These are phyloP conservation scores for Biston betularia DNA, from an alignment of 2,888 invertebrate genomes.

Conservation along the genomic window DNA sequence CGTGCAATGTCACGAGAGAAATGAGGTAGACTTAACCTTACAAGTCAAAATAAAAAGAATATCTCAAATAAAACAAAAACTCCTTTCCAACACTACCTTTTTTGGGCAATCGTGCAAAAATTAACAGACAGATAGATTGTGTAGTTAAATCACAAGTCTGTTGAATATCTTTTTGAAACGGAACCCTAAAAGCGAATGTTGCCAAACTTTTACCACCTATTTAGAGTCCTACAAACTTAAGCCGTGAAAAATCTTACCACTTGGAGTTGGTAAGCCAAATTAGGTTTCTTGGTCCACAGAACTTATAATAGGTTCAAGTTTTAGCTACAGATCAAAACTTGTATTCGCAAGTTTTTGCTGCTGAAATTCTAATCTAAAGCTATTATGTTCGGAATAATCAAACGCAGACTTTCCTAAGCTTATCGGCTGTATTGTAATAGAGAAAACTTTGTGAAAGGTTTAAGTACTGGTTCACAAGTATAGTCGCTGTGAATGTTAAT, in stretches of 20 bases:
- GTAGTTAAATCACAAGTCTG: not conserved
- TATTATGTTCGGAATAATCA: constrained; percentile 23
- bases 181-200: constrained; percentile 3
- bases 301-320: constrained; percentile 39
- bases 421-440: constrained; percentile 21
- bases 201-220: constrained; percentile 24
- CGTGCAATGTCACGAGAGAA: no score
- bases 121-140: no score
- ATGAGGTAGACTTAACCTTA: no score
- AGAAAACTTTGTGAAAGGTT: constrained; percentile 20
- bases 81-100: no score
- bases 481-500: constrained; percentile 19
- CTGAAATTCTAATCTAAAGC: constrained; percentile 33
- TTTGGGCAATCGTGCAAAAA: no score
- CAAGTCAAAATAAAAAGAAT: no score
- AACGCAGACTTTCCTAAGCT: constrained; percentile 14
- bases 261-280: constrained; percentile 35
- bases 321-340: constrained; percentile 36
- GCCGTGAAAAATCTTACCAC: constrained; percentile 38
- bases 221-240: constrained; percentile 28
- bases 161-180: not conserved
- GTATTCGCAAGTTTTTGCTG: constrained; percentile 28
- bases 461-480: constrained; percentile 20
- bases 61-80: no score
- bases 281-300: constrained; percentile 35